Base-by-base conservation (phyloP, 30 jellyfish, hydroid and myxozoan genomes). In the Hydractinia symbiolongicarpus region DNA sequence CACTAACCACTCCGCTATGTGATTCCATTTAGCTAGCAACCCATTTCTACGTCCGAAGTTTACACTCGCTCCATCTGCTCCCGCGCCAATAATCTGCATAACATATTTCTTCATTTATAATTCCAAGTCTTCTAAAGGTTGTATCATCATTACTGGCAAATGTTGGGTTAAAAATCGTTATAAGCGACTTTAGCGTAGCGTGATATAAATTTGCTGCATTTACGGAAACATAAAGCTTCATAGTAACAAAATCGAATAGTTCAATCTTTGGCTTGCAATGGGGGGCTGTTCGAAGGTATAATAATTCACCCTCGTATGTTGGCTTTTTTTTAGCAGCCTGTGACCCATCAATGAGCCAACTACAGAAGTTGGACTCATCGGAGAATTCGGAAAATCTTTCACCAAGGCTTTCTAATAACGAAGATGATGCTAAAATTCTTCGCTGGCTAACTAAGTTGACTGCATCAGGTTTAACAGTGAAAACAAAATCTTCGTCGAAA, bases 201-300 rank as follows among this genome's bases (percentile, higher is more conserved):
- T 67, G 78, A 67, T 11, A 67, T 8, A 67, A 44, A 21, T 67
- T 67, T 21, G 78, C 78, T 21, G 53, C 78, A 67, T 67, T 67
- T 19, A 21, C 53, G 19, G 78, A 67, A 67, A 67, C 68, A 57
- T 57, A 57, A n/a, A n/a, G 68, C n/a, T 57, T 57, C 68, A 57
- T 57, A 9, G 68, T 9, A 9, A 57, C 13, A 57, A 57, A 57
- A 57, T 57, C 68, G n/a, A 57, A 57, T 10, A 57, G 68, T 57
- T 57, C 68, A 10, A 57, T n/a, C n/a, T 57, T 57, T 9, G 68
- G 68, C 13, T 10, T 9, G n/a, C 68, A 57, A 10, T n/a, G 10
- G 10, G 68, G 68, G 10, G 68, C 68, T n/a, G 68, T 57, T 57
- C 68, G 68, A 57, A 57, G 10, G n/a, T 57, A 57, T n/a, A 57